A percentile compares a stretch with the other conserved stretches of the same genome.
Conservation (phyloP, 2,888 invertebrate genomes). For the Seladonia tumulorum region DNA sequence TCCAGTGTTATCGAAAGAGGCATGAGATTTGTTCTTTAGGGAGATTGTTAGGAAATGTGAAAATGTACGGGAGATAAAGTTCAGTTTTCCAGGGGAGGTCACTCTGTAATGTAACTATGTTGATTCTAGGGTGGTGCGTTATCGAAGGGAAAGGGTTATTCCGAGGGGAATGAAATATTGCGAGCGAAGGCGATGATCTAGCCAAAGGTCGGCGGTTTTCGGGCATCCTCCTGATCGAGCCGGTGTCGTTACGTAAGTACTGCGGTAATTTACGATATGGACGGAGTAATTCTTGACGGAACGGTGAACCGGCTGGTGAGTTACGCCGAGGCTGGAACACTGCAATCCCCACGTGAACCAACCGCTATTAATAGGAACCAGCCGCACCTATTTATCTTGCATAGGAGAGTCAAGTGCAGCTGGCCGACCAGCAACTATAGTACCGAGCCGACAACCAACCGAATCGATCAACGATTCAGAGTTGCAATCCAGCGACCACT, state of each 20-base stretch:
- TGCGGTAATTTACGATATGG: conserved; percentile 40
- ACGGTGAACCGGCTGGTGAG: conserved; percentile 41
- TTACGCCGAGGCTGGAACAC: conserved; percentile 36
- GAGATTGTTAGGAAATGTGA: no score
- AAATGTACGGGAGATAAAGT: no score
- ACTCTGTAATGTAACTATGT: no score
- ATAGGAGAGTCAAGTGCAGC: conserved; percentile 75
- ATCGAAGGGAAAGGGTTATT: no score
- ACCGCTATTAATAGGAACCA: conserved; percentile 76
- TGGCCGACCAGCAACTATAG: conserved; percentile 43
- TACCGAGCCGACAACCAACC: conserved; percentile 30
- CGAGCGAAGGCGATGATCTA: not conserved
- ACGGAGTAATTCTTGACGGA: conserved; percentile 44
- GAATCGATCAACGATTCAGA: conserved; percentile 39
- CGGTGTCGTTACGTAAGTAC: conserved; percentile 40
- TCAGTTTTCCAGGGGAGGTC: no score
- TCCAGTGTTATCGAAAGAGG: no score
- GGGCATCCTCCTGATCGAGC: not conserved
- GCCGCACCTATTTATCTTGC: conserved; percentile 76
- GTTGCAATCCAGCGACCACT: not conserved
- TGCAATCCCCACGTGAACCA: conserved; percentile 62
- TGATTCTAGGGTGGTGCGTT: no score
- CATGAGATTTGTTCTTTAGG: no score
- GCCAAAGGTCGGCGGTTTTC: not conserved
- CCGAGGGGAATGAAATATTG: not conserved